A percentile compares a stretch with the other conserved stretches of the same genome.
Conservation (phyloP, 2,113 vertebrate genomes). For the Typhlomys cinereus region DNA sequence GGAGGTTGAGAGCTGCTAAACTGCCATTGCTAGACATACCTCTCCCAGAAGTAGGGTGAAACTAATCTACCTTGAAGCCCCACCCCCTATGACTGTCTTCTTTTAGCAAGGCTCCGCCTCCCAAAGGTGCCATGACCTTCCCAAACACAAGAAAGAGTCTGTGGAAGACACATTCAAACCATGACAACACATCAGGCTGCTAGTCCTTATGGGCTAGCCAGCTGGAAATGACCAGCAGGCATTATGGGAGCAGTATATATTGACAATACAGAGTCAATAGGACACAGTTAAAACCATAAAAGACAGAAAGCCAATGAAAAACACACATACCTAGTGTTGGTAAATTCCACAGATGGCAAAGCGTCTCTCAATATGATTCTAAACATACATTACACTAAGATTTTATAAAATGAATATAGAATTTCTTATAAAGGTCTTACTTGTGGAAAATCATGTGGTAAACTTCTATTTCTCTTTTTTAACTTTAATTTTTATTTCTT, state of each 20-base stretch:
- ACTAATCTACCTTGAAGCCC: too few relatives aligned
- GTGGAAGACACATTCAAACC: too few relatives aligned
- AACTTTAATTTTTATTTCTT: too few relatives aligned
- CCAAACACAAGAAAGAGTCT: too few relatives aligned
- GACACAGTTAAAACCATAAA: conserved; percentile 13
- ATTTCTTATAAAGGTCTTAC: not conserved
- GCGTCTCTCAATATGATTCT: not conserved
- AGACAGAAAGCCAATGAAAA: conserved; percentile 14
- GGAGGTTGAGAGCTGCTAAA: too few relatives aligned
- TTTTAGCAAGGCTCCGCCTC: too few relatives aligned
- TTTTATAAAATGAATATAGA: not conserved
- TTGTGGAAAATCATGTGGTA: not conserved
- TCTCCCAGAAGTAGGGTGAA: too few relatives aligned
- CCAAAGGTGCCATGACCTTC: too few relatives aligned
- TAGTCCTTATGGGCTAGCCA: not conserved
- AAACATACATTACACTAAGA: not conserved
- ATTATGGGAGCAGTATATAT: not conserved
- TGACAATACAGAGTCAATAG: not conserved
- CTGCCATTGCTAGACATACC: too few relatives aligned
- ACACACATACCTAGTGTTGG: not conserved
- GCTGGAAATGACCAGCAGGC: not conserved
- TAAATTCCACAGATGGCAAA: conserved; percentile 27
- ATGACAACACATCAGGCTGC: not conserved
- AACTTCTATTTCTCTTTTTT: conserved; percentile 30
- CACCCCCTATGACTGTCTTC: too few relatives aligned